phyloP scores from a whole-genome alignment of 2,888 invertebrate genomes.

The Noctua fimbriata region DNA sequence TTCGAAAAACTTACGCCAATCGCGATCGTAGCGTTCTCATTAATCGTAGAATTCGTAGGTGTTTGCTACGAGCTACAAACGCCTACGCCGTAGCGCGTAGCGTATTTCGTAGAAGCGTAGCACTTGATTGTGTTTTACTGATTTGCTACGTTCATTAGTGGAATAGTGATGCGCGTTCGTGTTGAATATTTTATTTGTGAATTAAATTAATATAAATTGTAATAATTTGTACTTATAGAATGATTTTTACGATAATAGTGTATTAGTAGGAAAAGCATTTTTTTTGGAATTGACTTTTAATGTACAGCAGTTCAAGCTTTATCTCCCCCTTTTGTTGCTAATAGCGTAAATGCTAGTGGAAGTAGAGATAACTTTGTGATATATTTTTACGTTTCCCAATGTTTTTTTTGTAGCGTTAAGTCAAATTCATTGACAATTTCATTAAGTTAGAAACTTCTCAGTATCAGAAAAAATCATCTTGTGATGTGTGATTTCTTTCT shows the following conservation, averaged over 20 bases:
- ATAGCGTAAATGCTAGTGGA: background rate
- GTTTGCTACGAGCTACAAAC: slow-evolving; percentile 62
- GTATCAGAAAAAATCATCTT: background rate
- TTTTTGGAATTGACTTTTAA: background rate
- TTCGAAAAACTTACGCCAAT: background rate
- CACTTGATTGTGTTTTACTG: slow-evolving; percentile 24
- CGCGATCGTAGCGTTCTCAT: background rate
- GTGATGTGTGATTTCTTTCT: background rate
- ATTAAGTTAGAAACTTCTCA: background rate
- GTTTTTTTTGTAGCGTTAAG: background rate
- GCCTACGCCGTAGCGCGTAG: slow-evolving; percentile 62
- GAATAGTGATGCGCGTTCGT: slow-evolving; percentile 10
- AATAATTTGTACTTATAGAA: background rate
- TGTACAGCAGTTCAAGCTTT: background rate
- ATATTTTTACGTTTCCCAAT: background rate
- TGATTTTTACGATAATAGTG: background rate
- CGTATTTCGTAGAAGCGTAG: slow-evolving; percentile 60
- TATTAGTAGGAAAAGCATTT: background rate
- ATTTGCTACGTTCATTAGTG: slow-evolving; percentile 45
- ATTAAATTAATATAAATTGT: background rate
- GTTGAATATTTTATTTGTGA: slow-evolving; percentile 18
- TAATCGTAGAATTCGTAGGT: slow-evolving; percentile 36
- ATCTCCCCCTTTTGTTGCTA: background rate
- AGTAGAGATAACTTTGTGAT: background rate
- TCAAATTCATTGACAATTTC: background rate